These are phyloP conservation scores for Glaucopsyche alexis DNA, from an alignment of 2,888 invertebrate genomes.

Conservation along the genomic window DNA sequence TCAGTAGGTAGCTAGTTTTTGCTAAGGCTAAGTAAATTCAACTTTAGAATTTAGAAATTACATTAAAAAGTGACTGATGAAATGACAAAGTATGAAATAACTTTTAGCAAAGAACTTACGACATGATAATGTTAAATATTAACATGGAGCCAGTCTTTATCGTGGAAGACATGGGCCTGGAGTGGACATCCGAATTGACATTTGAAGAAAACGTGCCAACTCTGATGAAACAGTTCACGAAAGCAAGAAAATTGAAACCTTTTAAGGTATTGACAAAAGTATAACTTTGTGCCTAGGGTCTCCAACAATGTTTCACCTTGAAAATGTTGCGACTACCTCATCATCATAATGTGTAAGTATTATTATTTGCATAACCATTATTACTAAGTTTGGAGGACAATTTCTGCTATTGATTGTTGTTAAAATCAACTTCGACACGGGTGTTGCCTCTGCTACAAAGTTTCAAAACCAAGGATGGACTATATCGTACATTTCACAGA, in stretches of 20 bases:
- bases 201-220: constrained; percentile 69
- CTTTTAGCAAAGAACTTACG: constrained; percentile 77
- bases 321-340: no score
- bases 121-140: constrained; percentile 78
- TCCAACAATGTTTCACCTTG: no score
- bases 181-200: constrained; percentile 76
- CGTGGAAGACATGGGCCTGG: constrained; percentile 68
- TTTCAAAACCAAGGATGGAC: no score
- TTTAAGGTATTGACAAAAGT: constrained; percentile 62
- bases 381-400: no score
- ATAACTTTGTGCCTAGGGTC: background rate
- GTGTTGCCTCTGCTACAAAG: no score
- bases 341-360: no score
- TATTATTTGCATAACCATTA: no score
- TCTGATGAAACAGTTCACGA: constrained; percentile 74
- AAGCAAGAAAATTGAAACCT: constrained; percentile 76
- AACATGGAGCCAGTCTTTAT: constrained; percentile 81
- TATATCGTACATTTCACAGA: no score
- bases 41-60: no score
- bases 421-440: background rate
- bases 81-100: background rate
- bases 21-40: background rate
- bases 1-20: background rate
- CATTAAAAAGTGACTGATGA: no score
- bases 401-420: no score